Evolutionary conservation across 2,113 vertebrate species (phyloP).

Genomic region (Pardalotus punctatus): DNA sequence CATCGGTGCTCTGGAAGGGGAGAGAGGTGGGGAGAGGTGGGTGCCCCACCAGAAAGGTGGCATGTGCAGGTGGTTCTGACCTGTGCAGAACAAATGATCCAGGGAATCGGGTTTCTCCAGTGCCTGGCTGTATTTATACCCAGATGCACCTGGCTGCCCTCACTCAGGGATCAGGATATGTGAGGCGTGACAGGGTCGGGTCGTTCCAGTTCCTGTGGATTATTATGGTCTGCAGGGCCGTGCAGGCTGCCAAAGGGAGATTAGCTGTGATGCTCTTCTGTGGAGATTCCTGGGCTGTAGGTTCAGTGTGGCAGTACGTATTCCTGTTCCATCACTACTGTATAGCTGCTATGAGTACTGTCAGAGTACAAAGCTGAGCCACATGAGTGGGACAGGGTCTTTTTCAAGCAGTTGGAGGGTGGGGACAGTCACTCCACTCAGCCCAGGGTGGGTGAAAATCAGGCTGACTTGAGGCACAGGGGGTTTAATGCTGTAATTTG

Average conservation of each 20-base stretch:
- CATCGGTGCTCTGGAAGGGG: not conserved
- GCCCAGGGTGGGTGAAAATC: not conserved
- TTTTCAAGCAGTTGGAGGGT: not conserved
- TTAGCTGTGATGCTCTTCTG: not conserved
- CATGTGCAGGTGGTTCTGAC: not conserved
- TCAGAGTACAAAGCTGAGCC: not conserved
- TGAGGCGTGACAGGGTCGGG: not conserved
- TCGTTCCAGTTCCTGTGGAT: not conserved
- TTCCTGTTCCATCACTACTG: not conserved
- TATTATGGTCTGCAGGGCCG: not conserved
- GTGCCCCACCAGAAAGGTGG: not conserved
- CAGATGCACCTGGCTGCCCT: not conserved
- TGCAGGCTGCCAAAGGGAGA: not conserved
- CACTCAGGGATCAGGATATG: not conserved
- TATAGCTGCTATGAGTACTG: not conserved
- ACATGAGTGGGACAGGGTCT: not conserved
- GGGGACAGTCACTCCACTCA: not conserved
- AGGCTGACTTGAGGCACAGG: not conserved
- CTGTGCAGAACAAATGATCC: not conserved
- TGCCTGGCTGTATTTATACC: not conserved
- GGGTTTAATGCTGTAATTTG: not conserved
- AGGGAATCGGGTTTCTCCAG: not conserved
- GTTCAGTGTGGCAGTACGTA: fast-evolving
- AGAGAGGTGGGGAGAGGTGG: not conserved
- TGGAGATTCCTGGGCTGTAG: not conserved